Percentiles rank a stretch among this genome's conserved stretches.
These are phyloP conservation scores for Mesitornis unicolor DNA, from an alignment of 2,113 vertebrate genomes.

Conservation along the genomic window DNA sequence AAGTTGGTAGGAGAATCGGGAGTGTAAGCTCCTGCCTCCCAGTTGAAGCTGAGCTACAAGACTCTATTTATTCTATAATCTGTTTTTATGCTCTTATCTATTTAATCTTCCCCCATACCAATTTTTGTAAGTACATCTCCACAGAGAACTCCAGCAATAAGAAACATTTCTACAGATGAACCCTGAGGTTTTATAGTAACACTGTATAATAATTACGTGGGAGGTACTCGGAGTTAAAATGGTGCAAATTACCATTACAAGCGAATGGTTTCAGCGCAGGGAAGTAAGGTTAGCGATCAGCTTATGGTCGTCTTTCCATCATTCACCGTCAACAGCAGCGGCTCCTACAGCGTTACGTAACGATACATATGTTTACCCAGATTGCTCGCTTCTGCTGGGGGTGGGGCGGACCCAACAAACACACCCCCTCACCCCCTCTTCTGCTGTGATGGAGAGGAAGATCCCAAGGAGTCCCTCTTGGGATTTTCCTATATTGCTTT, in stretches of 20 bases:
- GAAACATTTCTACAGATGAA: not conserved
- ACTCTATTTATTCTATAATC: not conserved
- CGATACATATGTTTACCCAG: not conserved
- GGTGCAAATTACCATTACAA: not conserved
- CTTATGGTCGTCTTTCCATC: not conserved
- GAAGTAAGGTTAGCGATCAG: not conserved
- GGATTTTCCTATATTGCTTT: not conserved
- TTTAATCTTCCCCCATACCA: slow-evolving; percentile 27
- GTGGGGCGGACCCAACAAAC: not conserved
- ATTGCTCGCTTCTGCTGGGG: not conserved
- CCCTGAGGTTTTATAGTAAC: slow-evolving; percentile 19
- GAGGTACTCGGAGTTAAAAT: not conserved
- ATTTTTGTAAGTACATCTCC: slow-evolving; percentile 10
- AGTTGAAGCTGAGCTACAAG: not conserved
- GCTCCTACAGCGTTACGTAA: not conserved
- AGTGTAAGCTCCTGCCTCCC: not conserved
- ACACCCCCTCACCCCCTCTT: not conserved
- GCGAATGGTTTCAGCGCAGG: not conserved
- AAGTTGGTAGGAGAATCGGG: not conserved
- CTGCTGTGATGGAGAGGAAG: not conserved
- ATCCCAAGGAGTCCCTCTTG: not conserved
- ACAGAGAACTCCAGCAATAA: not conserved
- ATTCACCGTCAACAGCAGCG: not conserved
- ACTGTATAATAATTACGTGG: not conserved
- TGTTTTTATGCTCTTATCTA: slow-evolving; percentile 35